A percentile compares a stretch with the other conserved stretches of the same genome.
These are phyloP conservation scores for Diacarnus erythraeanus DNA, from an alignment of 37 sponge, comb jelly and placozoan genomes.

Conservation along the genomic window DNA sequence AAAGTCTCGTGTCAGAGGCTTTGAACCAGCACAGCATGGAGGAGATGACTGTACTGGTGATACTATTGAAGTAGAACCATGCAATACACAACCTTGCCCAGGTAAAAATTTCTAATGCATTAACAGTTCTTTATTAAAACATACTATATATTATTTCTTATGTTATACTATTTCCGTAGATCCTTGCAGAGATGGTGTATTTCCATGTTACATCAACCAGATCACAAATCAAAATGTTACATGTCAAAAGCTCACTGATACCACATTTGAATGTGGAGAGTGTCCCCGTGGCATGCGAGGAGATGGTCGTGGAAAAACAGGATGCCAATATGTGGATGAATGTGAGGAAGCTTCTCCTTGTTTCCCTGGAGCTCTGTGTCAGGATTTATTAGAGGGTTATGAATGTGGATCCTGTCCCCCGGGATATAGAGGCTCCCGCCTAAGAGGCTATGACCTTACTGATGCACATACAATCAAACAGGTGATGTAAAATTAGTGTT, in stretches of 20 bases:
- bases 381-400: constrained; percentile 58
- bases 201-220: constrained; percentile 64
- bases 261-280: constrained; percentile 73
- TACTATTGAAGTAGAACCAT: constrained; percentile 33
- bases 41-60: constrained; percentile 65
- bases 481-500: constrained; percentile 25
- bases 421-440: constrained; percentile 69
- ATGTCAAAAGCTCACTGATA: constrained; percentile 53
- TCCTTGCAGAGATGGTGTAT: constrained; percentile 57
- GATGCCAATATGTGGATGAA: constrained; percentile 70
- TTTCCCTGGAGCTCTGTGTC: constrained; percentile 57
- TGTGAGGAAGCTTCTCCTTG: constrained; percentile 67
- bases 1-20: constrained; percentile 31
- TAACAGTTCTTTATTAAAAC: not conserved
- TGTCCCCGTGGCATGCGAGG: constrained; percentile 85
- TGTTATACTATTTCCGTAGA: constrained; percentile 14
- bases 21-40: constrained; percentile 33
- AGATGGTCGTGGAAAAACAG: constrained; percentile 41
- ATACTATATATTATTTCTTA: not conserved
- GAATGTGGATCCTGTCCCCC: constrained; percentile 82
- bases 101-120: constrained; percentile 40
- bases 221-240: not conserved
- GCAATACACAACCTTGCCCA: constrained; percentile 74
- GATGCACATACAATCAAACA: constrained; percentile 54
- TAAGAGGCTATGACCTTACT: constrained; percentile 40